A percentile compares a stretch with the other conserved stretches of the same genome.
Evolutionary conservation across 2,888 invertebrate species (phyloP).

Genomic region (Drosophila nr. medialis): DNA sequence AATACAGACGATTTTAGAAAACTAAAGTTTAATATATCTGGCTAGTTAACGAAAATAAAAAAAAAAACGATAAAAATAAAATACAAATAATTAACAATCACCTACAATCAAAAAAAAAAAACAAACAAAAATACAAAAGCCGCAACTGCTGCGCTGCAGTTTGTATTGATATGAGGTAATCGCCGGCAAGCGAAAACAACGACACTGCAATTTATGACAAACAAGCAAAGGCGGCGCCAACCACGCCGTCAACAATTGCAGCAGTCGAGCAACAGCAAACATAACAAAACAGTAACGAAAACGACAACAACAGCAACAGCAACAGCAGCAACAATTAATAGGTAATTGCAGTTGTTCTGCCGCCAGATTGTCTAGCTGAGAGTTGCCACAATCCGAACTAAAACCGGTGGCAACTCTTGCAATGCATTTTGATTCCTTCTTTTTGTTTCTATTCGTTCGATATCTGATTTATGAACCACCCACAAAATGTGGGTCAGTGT

Average conservation of each 20-base stretch:
- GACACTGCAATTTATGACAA: slow-evolving; percentile 67
- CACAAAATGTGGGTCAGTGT: slow-evolving; percentile 63
- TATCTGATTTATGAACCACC: slow-evolving; percentile 52
- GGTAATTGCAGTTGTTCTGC: slow-evolving; percentile 67
- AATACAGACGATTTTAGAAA: not conserved
- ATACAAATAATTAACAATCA: slow-evolving; percentile 22
- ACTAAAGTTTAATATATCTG: not conserved
- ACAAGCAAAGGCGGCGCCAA: slow-evolving; percentile 62
- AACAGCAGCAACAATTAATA: slow-evolving; percentile 67
- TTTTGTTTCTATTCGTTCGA: slow-evolving; percentile 42
- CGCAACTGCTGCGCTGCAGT: slow-evolving; percentile 36
- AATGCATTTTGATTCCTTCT: slow-evolving; percentile 57
- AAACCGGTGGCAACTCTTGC: slow-evolving; percentile 57
- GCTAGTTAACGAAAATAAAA: not conserved
- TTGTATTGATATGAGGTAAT: slow-evolving; percentile 65
- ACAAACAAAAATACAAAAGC: slow-evolving; percentile 46
- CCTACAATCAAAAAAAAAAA: slow-evolving; percentile 3
- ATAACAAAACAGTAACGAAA: slow-evolving; percentile 33
- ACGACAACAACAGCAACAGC: slow-evolving; percentile 21
- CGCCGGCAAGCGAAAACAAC: slow-evolving; percentile 49
- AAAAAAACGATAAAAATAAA: slow-evolving; percentile 23
- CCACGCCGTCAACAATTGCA: slow-evolving; percentile 54
- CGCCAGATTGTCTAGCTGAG: slow-evolving; percentile 47
- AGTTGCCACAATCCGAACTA: slow-evolving; percentile 53
- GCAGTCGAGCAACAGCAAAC: slow-evolving; percentile 32